Evolutionary conservation across 2,113 vertebrate species (phyloP), one percentile per base, ranked within the genome.

Genomic region (Procavia capensis): DNA sequence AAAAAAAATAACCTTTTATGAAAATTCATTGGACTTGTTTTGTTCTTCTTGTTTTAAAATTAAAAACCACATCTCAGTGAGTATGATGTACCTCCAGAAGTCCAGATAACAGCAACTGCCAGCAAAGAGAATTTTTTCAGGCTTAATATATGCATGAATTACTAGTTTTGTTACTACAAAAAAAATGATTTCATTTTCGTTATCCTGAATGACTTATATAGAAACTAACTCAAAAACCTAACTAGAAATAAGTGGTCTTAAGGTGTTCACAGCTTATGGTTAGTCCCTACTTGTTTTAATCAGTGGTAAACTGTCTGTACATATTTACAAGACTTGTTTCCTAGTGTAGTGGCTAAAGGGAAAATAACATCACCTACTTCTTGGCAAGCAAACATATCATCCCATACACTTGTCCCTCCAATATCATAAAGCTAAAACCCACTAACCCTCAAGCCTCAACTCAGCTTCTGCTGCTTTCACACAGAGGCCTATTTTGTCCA

Each of bases 21-120:
- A 90, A 95, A 96, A 90, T 54, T 17, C 61, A 90, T 34, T 78
- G 36, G 43, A 68, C 9, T 57, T 57, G 4, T 79, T 82, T 94
- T 75, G 43, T 64, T 86, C 87, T 80, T 63, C 25, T 81, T 89
- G 83, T 9, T 89, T 89, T 93, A 96, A 96, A 93, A 90, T 91
- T 61, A 39, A 84, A 97, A 95, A 25, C 34, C 80, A 63, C 54
- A 79, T 75, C 91, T 96, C 17, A 54, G 61, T 88, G 72, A 88
- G 50, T 68, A 94, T 41, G 29, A 63, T n/a, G 7, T 0, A 14
- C 14, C 81, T 94, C 88, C 43, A 41, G 79, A 95, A 68, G 72
- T 17, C 24, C 36, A 70, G 36, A 76, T n/a, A 84, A 57, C 84
- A 76, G 36, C 78, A 93, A 41, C 68, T 74, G 50, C 90, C 72